Evolutionary conservation across 2,113 vertebrate species (phyloP), one percentile per base, ranked within the genome.

Genomic region (Ahaetulla prasina): DNA sequence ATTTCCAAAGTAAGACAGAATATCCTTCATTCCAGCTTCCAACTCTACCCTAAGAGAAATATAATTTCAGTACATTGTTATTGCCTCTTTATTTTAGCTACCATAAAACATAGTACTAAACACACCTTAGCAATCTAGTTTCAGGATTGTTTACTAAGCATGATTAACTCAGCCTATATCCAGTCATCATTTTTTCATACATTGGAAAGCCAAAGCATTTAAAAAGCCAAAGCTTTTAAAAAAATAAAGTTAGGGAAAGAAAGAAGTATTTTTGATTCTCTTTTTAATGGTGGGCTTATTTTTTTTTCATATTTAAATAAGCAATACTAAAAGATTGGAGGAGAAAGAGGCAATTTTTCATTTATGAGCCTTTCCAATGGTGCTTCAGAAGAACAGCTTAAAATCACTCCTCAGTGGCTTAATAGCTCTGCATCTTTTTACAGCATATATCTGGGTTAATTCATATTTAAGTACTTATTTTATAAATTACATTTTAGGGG

Each of bases 401-500:
- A 30, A 3, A 87, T n/a, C 10, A 86, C 54, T 22, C 89, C 27
- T 90, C 23, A 3, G 16, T 88, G 35, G 0, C 3, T 93, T 27
- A 94, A 92, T 94, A 94, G 95, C 94, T 92, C 88, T 92, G 45
- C 92, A 94, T 87, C 0, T 0, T 1, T 88, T 3, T 20, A 20
- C 74, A 30, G 55, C 87, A 95, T 45, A 85, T 94, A 95, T 63
- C 90, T 68, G 94, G 95, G 91, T 89, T 92, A 93, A 94, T 94
- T 94, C 74, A 85, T 55, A 94, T 93, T 89, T 91, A 92, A 57
- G 35, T 92, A 90, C 92, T 96, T 94, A 95, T 86, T 95, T 94
- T 94, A 94, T 94, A 96, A 97, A 96, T 96, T 94, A 93, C 94
- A 96, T 94, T 96, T 50, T 94, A 94, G 85, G 53, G 30, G 86